Conservation (phyloP, 2,888 invertebrate genomes). For the Elegia similella region DNA sequence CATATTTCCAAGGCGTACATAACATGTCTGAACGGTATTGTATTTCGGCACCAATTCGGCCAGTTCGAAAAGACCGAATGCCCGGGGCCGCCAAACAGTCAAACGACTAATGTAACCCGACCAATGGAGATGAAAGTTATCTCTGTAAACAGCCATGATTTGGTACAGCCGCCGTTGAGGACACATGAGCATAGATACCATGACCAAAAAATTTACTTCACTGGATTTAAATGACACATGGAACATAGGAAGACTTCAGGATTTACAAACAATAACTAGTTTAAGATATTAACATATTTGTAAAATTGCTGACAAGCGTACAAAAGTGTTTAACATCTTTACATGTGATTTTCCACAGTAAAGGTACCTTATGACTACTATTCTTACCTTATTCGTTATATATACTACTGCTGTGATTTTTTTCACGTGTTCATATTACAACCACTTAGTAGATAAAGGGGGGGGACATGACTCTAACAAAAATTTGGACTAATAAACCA, state of each 20-base stretch:
- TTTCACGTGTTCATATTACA: too few relatives aligned
- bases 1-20: neutral
- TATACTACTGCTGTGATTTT: too few relatives aligned
- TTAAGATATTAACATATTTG: too few relatives aligned
- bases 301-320: too few relatives aligned
- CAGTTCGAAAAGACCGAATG: slow-evolving; percentile 6
- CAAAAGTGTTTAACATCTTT: too few relatives aligned
- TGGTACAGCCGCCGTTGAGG: slow-evolving; percentile 37
- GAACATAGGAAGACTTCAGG: too few relatives aligned
- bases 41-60: slow-evolving; percentile 7
- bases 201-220: neutral
- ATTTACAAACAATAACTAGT: neutral
- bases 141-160: slow-evolving; percentile 49
- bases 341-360: too few relatives aligned
- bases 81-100: slow-evolving; percentile 21
- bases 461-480: too few relatives aligned
- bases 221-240: neutral
- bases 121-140: slow-evolving; percentile 43
- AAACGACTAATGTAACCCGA: slow-evolving; percentile 36
- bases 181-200: slow-evolving; percentile 16
- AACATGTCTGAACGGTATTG: slow-evolving; percentile 8
- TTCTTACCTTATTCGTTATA: too few relatives aligned
- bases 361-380: too few relatives aligned
- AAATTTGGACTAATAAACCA: too few relatives aligned
- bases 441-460: too few relatives aligned